Evolutionary conservation across 1,140 invertebrate genomes (phyloP).

Genomic region (Caenorhabditis briggsae): DNA sequence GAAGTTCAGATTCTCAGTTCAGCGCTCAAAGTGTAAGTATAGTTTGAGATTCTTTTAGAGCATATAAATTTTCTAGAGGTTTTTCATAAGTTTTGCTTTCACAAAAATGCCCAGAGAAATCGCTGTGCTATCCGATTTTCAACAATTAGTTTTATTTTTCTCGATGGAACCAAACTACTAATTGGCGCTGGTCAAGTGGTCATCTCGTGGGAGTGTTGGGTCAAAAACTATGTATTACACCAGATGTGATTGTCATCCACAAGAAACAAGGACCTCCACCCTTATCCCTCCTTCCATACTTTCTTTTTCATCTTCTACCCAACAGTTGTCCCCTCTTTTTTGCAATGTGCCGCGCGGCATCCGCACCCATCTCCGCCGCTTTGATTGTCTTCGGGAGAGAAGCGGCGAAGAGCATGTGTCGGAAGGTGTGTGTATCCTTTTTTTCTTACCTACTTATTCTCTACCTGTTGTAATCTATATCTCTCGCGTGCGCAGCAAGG

Average conservation of each 20-base stretch:
- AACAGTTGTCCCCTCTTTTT: constrained; percentile 43
- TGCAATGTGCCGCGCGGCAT: constrained; percentile 21
- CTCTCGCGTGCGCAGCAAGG: constrained; percentile 19
- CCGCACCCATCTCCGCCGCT: constrained; percentile 9
- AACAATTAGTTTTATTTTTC: too few relatives aligned
- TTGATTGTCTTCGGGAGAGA: constrained; percentile 22
- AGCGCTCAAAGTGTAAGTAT: too few relatives aligned
- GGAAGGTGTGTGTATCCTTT: not conserved
- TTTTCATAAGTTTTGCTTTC: too few relatives aligned
- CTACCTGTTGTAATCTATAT: constrained; percentile 49
- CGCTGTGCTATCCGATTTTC: too few relatives aligned
- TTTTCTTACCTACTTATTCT: constrained; percentile 19
- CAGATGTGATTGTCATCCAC: not conserved
- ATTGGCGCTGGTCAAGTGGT: not conserved
- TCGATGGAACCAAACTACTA: too few relatives aligned
- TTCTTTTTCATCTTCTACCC: not conserved
- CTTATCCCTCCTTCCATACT: not conserved
- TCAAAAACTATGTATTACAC: constrained; percentile 3
- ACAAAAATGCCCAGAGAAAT: too few relatives aligned
- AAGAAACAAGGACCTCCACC: not conserved
- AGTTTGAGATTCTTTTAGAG: too few relatives aligned
- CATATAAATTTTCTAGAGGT: too few relatives aligned
- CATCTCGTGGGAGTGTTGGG: not conserved
- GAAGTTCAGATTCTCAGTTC: too few relatives aligned
- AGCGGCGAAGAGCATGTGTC: constrained; percentile 30